Evolutionary conservation across 2,113 vertebrate species (phyloP).

Genomic region (Mus spicilegus): DNA sequence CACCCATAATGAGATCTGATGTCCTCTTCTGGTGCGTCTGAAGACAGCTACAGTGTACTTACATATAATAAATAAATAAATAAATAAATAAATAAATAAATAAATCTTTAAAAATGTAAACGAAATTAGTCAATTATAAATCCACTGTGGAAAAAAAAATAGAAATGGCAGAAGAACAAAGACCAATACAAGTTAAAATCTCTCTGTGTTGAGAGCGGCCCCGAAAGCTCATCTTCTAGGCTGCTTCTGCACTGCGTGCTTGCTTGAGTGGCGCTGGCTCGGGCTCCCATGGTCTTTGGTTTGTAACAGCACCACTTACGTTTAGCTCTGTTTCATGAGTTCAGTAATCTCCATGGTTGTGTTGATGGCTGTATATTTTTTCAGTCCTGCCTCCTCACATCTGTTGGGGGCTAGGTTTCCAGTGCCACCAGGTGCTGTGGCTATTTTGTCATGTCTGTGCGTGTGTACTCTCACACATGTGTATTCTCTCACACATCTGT

Average conservation of each 20-base stretch:
- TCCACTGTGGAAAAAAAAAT: background rate
- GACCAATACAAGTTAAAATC: background rate
- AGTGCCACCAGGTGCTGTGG: fast-evolving
- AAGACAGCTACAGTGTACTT: too few species aligned
- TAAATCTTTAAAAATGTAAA: background rate
- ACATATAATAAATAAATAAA: too few species aligned
- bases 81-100: too few species aligned
- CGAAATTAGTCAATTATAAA: background rate
- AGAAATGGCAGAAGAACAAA: background rate
- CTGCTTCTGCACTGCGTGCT: background rate
- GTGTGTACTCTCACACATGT: too few species aligned
- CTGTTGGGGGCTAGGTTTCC: background rate
- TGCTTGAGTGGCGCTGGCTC: fast-evolving
- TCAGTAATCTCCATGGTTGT: fast-evolving
- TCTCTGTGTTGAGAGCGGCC: background rate
- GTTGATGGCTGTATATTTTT: fast-evolving
- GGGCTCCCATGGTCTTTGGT: fast-evolving
- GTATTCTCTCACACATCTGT: too few species aligned
- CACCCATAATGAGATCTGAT: too few species aligned
- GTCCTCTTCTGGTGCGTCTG: too few species aligned
- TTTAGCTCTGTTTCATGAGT: fast-evolving
- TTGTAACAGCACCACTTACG: background rate
- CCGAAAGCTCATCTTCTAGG: background rate
- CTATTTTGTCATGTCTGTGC: too few species aligned
- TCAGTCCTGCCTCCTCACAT: too few species aligned